These are phyloP conservation scores for Cephus spinipes DNA, from an alignment of 2,888 invertebrate species.

Conservation along the genomic window DNA sequence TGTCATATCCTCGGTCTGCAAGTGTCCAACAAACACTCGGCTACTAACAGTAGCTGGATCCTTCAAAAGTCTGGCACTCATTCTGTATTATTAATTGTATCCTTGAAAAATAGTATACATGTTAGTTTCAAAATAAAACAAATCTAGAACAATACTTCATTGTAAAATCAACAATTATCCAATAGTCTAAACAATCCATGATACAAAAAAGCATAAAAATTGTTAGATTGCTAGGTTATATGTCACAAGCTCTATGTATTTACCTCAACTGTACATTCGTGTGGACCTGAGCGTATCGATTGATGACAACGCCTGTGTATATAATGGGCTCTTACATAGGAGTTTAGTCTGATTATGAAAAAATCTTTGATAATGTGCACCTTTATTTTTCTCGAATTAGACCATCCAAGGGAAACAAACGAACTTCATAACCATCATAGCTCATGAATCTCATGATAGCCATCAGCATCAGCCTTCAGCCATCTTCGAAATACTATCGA, in stretches of 20 bases:
- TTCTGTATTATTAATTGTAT: conserved; percentile 6
- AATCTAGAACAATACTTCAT: not conserved
- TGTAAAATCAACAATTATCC: not conserved
- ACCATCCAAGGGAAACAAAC: not conserved
- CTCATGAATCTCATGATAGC: not conserved
- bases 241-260: not conserved
- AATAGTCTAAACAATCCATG: not conserved
- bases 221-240: not conserved
- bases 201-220: not conserved
- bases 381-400: not conserved
- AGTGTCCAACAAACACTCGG: conserved; percentile 85
- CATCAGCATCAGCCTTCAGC: not conserved
- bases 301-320: not conserved
- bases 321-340: not conserved
- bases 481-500: not conserved
- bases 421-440: not conserved
- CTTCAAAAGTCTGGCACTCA: conserved; percentile 68
- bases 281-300: not conserved
- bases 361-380: not conserved
- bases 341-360: not conserved
- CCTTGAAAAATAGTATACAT: not conserved
- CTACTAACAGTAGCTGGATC: conserved; percentile 81
- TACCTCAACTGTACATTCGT: not conserved
- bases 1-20: conserved; percentile 76
- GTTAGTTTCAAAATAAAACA: not conserved